A percentile compares a stretch with the other conserved stretches of the same genome.
phyloP scores from a whole-genome alignment of 1,140 invertebrate genomes.

The Bombus superbus region DNA sequence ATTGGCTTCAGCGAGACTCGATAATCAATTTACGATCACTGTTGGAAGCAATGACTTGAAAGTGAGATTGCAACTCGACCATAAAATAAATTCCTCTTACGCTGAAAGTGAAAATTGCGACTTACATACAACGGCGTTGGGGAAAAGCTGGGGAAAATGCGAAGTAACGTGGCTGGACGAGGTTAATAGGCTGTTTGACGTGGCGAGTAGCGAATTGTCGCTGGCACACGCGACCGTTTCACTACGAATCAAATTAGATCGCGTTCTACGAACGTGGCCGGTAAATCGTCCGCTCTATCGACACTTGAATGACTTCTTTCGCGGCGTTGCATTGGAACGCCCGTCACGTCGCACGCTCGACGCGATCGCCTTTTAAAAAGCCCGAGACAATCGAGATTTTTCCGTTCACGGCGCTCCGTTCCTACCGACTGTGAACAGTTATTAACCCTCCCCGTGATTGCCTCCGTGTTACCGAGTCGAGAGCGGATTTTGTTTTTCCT shows the following conservation, averaged over 20 bases:
- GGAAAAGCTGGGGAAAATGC: not conserved
- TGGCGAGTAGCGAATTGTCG: not conserved
- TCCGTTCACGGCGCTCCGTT: not conserved
- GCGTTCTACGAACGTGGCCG: slow-evolving; percentile 32
- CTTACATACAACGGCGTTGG: not conserved
- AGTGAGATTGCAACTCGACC: not conserved
- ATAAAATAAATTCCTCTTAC: too few relatives aligned
- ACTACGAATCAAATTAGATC: slow-evolving; percentile 35
- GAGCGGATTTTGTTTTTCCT: not conserved
- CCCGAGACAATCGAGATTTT: slow-evolving; percentile 36
- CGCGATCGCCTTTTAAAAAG: slow-evolving; percentile 31
- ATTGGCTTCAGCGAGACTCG: too few relatives aligned
- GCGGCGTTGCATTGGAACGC: not conserved
- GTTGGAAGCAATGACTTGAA: not conserved
- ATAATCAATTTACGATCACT: too few relatives aligned
- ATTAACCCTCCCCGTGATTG: slow-evolving; percentile 20
- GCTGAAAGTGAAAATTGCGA: too few relatives aligned
- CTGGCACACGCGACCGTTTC: slow-evolving; percentile 1
- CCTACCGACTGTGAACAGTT: slow-evolving; percentile 2
- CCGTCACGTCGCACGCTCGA: slow-evolving; percentile 16
- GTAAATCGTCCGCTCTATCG: slow-evolving; percentile 33
- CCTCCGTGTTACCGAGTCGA: not conserved
- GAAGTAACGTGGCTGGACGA: not conserved
- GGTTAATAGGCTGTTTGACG: slow-evolving; percentile 8
- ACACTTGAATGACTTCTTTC: slow-evolving; percentile 25